Evolutionary conservation across 2,797 vertebrate genomes (phyloP), one percentile per base, ranked within the genome.

Genomic region (Amazonetta brasiliensis): DNA sequence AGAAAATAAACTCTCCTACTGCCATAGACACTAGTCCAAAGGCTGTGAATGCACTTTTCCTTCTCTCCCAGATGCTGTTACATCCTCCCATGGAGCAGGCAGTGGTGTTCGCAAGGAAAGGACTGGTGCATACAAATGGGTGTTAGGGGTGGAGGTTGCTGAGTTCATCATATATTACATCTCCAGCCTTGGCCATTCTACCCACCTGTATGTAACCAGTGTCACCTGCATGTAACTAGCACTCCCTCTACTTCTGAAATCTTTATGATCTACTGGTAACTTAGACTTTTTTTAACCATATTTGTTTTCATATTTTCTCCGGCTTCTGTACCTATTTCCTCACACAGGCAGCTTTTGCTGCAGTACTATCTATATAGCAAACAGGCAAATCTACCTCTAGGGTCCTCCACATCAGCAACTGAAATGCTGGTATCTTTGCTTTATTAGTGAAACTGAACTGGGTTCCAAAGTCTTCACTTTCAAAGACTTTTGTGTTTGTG

Each of bases 81-180:
- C 11, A 19, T 50, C 33, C 7, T 37, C 33, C 39, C 3, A 16
- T 6, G 15, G 28, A 80, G 7, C 12, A 46, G 6, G 33, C 9
- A 37, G 18, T 12, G 28, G 8, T 46, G 12, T 28, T 30, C 21
- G 4, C 14, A n/a, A 41, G 33, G 37, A 33, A 84, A 73, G 22
- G 9, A n/a, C 19, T 26, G 31, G 21, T 33, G 11, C 2, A 1
- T 9, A 31, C 4, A 1, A 12, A 26, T 12, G 16, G 26, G 4
- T 66, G 19, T 62, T n/a, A 31, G 6, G 16, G 12, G 33, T 16
- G 30, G 25, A 54, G 12, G 28, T 22, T 67, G 21, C 9, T 35
- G 56, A 20, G 0, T 9, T 5, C 11, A 8, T 0, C 11, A 7
- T 0, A 0, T 19, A 9, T 44, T 62, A 30, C 15, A 73, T 7